Conservation (phyloP, 2,888 invertebrate genomes). For the Drosophila leonis region DNA sequence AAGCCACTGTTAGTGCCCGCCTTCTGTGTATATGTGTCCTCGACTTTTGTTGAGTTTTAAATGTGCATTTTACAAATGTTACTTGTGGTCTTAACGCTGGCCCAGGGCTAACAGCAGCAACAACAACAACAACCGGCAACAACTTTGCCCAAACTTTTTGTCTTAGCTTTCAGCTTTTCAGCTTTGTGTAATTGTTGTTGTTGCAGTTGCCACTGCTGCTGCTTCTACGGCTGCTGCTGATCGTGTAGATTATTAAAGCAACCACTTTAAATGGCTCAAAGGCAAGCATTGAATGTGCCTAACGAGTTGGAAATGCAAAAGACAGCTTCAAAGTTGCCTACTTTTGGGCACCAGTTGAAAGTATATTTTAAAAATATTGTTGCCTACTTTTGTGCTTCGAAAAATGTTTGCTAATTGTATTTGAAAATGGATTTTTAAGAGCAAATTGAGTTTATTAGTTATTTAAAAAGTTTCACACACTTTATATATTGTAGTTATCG, state of each 20-base stretch:
- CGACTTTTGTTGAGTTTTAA: slow-evolving; percentile 70
- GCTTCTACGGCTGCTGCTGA: slow-evolving; percentile 25
- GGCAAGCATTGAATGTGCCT: slow-evolving; percentile 45
- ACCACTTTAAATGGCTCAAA: slow-evolving; percentile 54
- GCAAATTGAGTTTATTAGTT: not conserved
- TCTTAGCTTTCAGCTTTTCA: slow-evolving; percentile 65
- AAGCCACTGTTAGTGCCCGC: slow-evolving; percentile 21
- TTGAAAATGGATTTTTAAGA: not conserved
- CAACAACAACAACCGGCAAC: slow-evolving; percentile 32
- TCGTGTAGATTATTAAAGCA: slow-evolving; percentile 70
- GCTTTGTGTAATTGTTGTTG: slow-evolving; percentile 45
- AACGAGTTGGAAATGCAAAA: slow-evolving; percentile 61
- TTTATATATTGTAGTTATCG: not conserved
- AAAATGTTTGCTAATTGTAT: not conserved
- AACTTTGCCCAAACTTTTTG: slow-evolving; percentile 73
- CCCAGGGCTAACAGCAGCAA: slow-evolving; percentile 33
- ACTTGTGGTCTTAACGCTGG: slow-evolving; percentile 77
- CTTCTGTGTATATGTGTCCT: slow-evolving; percentile 36
- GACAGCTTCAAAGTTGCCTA: slow-evolving; percentile 22
- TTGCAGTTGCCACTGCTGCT: slow-evolving; percentile 10
- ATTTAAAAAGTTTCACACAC: not conserved
- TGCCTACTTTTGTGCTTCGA: slow-evolving; percentile 21
- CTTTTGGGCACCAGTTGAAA: slow-evolving; percentile 5
- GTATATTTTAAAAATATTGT: not conserved
- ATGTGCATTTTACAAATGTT: slow-evolving; percentile 81